These are phyloP conservation scores for Acridotheres tristis DNA, from an alignment of 2,797 vertebrate genomes.

Conservation along the genomic window DNA sequence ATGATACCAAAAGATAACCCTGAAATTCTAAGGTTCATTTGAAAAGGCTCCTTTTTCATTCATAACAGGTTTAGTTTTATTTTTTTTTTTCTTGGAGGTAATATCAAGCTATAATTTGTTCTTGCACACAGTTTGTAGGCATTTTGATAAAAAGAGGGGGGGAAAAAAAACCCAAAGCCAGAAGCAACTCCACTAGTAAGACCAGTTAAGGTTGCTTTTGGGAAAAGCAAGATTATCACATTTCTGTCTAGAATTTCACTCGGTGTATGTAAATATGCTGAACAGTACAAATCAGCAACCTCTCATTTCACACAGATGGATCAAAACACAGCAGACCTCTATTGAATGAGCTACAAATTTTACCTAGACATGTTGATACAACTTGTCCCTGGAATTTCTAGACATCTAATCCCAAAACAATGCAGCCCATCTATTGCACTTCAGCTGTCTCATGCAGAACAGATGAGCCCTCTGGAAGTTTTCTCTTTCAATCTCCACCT, in stretches of 20 bases:
- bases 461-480: background rate
- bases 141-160: background rate
- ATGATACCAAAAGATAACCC: background rate
- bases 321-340: background rate
- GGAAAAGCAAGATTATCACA: background rate
- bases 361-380: background rate
- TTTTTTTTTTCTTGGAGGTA: background rate
- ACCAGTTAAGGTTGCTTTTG: background rate
- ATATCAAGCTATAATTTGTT: background rate
- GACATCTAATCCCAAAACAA: background rate
- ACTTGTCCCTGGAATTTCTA: background rate
- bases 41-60: background rate
- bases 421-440: background rate
- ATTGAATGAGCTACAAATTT: background rate
- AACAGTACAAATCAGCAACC: background rate
- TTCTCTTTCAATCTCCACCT: background rate
- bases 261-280: background rate
- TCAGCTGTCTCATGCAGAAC: background rate
- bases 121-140: background rate
- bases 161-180: too few species aligned
- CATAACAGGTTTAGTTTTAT: background rate
- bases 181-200: background rate
- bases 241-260: background rate
- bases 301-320: background rate
- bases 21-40: slow-evolving; percentile 10